Percentiles rank a stretch among this genome's conserved stretches.
phyloP scores from a whole-genome alignment of 2,113 vertebrate species.

The Ellobius talpinus region DNA sequence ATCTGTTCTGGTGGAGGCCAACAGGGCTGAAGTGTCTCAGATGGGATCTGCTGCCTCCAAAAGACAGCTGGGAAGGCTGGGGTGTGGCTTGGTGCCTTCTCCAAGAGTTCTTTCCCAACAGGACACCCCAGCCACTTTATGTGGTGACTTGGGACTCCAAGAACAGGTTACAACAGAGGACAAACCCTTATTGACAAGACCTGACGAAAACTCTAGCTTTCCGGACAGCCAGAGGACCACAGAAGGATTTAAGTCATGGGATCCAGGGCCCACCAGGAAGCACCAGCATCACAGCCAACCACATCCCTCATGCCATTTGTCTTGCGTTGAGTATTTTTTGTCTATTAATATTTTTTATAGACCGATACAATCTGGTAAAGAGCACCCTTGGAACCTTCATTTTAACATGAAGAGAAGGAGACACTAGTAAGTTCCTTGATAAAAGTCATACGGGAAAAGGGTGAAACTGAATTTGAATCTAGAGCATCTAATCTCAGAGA shows the following conservation, averaged over 20 bases:
- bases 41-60: background rate
- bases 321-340: background rate
- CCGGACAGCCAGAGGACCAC: background rate
- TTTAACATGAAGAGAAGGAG: constrained; percentile 9
- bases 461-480: background rate
- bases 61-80: background rate
- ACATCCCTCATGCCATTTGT: background rate
- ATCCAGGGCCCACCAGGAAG: background rate
- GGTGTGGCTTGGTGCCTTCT: background rate
- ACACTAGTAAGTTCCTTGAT: background rate
- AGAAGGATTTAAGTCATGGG: background rate
- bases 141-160: background rate
- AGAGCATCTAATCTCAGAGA: background rate
- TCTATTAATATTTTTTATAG: background rate
- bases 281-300: background rate
- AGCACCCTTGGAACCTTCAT: constrained; percentile 2
- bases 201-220: background rate
- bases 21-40: background rate
- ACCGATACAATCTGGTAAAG: background rate
- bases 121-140: background rate
- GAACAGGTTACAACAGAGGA: background rate
- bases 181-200: background rate
- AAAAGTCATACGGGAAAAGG: background rate
- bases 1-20: background rate
- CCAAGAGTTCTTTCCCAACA: background rate